These are phyloP conservation scores for Drosophila mercatorum DNA, from an alignment of 2,888 invertebrate genomes.

Conservation along the genomic window DNA sequence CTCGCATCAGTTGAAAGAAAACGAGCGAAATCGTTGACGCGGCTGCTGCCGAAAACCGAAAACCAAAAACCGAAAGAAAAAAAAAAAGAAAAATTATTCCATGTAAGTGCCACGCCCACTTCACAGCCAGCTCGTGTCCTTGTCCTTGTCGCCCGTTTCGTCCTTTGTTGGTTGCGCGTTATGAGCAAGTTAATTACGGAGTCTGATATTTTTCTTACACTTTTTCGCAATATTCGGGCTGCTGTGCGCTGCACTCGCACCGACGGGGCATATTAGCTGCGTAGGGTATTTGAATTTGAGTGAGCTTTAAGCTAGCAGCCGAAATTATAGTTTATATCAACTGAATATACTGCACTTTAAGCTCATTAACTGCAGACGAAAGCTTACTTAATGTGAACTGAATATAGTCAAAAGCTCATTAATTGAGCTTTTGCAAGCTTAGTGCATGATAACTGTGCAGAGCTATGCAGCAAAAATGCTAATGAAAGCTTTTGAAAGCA, in stretches of 20 bases:
- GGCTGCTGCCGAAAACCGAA: conserved; percentile 29
- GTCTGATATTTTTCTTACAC: conserved; percentile 69
- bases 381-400: too few relatives aligned
- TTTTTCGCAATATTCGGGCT: conserved; percentile 23
- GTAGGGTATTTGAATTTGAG: background rate
- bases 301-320: background rate
- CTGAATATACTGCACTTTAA: background rate
- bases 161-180: conserved; percentile 56
- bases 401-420: background rate
- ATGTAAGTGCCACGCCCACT: conserved; percentile 61
- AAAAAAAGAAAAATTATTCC: conserved; percentile 35
- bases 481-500: too few relatives aligned
- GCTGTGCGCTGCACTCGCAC: conserved; percentile 8
- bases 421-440: background rate
- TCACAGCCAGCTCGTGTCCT: conserved; percentile 24
- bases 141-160: conserved; percentile 23
- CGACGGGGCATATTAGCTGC: background rate
- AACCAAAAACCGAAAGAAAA: conserved; percentile 9
- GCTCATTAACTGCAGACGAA: too few relatives aligned
- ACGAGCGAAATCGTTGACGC: conserved; percentile 6
- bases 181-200: conserved; percentile 77
- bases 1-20: conserved; percentile 3
- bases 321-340: background rate
- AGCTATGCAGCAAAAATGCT: too few relatives aligned
- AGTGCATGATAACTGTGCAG: too few relatives aligned